phyloP scores from a whole-genome alignment of 1,140 invertebrate species.

The Pygmarrhopalites habei region DNA sequence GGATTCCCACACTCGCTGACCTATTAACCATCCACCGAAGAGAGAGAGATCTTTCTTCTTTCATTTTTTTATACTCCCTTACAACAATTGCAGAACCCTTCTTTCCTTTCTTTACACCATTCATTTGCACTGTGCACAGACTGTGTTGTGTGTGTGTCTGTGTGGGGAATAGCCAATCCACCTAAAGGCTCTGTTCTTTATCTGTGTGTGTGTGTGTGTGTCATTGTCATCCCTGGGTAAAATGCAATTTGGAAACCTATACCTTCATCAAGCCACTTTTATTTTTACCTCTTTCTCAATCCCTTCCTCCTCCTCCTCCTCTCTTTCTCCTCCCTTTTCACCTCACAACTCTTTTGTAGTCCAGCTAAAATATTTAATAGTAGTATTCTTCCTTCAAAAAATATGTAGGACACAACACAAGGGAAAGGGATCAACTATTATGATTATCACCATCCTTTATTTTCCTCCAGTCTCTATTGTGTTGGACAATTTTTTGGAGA shows the following conservation, averaged over 20 bases:
- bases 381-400: too few species aligned
- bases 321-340: not conserved
- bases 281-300: slow-evolving; percentile 8
- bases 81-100: slow-evolving; percentile 7
- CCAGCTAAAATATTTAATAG: too few species aligned
- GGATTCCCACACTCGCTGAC: slow-evolving; percentile 23
- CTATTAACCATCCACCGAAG: slow-evolving; percentile 13
- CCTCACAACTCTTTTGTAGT: not conserved
- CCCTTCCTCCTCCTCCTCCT: not conserved
- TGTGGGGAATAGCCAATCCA: too few species aligned
- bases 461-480: too few species aligned
- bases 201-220: too few species aligned
- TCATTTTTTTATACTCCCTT: not conserved
- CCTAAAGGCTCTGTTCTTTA: too few species aligned
- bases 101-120: not conserved
- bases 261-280: slow-evolving; percentile 12
- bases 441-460: too few species aligned
- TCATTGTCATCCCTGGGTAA: too few species aligned
- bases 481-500: too few species aligned
- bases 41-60: slow-evolving; percentile 2
- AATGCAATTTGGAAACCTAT: slow-evolving; percentile 6
- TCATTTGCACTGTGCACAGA: not conserved
- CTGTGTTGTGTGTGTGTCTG: too few species aligned
- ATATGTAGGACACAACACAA: too few species aligned
- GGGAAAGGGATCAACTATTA: too few species aligned